Base-by-base conservation (phyloP, 2,888 invertebrate species). In the Pristionchus exspectatus region DNA sequence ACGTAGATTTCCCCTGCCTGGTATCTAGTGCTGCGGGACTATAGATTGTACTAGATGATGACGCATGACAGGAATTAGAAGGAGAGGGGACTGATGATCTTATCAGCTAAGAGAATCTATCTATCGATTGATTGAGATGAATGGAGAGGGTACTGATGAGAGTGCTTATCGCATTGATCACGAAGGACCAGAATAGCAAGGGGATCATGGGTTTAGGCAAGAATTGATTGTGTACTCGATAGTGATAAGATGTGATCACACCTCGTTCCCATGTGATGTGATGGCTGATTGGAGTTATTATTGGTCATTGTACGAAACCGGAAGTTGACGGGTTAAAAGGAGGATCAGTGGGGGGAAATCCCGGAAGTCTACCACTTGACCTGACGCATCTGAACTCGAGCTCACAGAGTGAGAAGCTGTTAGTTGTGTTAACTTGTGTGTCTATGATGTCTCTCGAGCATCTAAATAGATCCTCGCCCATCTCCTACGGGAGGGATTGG, bases 21-120 rank as follows among this genome's bases (percentile, higher is more conserved):
- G 50, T 81, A 81, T 81, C 81, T 81, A 81, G 81, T 81, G 27
- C 81, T 50, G 44, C 21, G n/a, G 81, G 81, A 81, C 81, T 81
- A 81, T 81, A 33, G 44, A 81, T 81, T 54, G 54, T 81, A 27
- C 81, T 44, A 10, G 30, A 12, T 27, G 18, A 50, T 81, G 81
- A 81, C 81, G 54, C 81, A 81, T 30, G 24, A 24, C 21, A 27
- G 69, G 69, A 30, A 69, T 30, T 69, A 9, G 21, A 16, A 27
- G 24, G 66, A 66, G 24, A 24, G 66, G 69, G 30, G 69, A 38
- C 74, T 33, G 30, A 24, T 33, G 74, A 74, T 33, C 74, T 72
- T 72, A 72, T 72, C 69, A 72, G 69, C 69, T n/a, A 63, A n/a
- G 63, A 7, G n/a, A 63, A 63, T 63, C 63, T 63, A 63, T 63